Base-by-base conservation (phyloP, 2,888 invertebrate genomes). In the Drosophila koepferae region DNA sequence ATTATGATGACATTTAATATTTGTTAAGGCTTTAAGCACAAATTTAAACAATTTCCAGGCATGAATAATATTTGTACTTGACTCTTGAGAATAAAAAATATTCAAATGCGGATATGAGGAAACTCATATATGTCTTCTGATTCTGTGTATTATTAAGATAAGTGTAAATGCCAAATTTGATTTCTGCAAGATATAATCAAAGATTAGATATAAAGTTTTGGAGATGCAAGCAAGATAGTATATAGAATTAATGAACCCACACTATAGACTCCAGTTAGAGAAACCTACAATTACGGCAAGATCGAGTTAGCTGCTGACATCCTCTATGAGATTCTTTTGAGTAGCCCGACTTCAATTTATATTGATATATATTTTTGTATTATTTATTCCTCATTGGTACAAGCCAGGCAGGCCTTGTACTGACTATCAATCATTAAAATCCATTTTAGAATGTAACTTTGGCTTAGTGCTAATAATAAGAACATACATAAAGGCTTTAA, bases 1-100 rank as follows among this genome's bases (percentile, higher is more conserved):
- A 87, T 74, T 80, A 72, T 68, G 77, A 80, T 89, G 90, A 89
- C 90, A 16, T 72, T 64, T 82, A 82, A 85, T 58, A 53, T 59
- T 58, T 23, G 36, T 20, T 36, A 18, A 36, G 43, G 44, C 55
- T 65, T 38, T 54, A 64, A 56, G 60, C 53, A 67, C 23, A 46
- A 46, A 58, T 60, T 51, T 40, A 44, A 36, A 9, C 38, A 54
- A 34, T 18, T 43, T 5, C 10, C 20, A 53, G n/a, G 18, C 12
- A 28, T 6, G 7, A n/a, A 2, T 36, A 10, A 12, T 9, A 5
- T 18, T 6, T 16, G n/a, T n/a, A 48, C 16, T 28, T 16, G 48
- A 23, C 48, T 28, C 5, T 10, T 51, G 18, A 6, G 34, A 34
- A 6, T 51, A 51, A 49, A 7, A 34, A 34, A 18, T 34, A 20